Evolutionary conservation across 1,140 invertebrate genomes (phyloP), one percentile per base, ranked within the genome.

Genomic region (Physella acuta): DNA sequence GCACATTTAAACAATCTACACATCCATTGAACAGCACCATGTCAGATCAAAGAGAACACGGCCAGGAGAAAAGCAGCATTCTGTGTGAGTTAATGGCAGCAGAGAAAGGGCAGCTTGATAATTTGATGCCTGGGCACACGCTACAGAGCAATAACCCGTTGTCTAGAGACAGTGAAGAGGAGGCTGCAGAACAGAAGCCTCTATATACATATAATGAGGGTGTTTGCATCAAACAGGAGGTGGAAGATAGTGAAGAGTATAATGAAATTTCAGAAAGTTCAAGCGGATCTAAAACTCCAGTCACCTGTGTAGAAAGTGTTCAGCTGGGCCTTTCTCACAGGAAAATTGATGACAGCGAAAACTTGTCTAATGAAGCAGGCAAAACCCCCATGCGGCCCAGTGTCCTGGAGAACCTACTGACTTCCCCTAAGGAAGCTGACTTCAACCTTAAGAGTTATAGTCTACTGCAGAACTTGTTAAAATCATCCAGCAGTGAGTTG

Each of bases 321-420:
- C 8, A 11, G 39, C 20, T 44, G 53, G 28, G 5, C 5, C 26
- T 2, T 3, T 26, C 28, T 56, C 24, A 1, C 14, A 11, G 26
- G 26, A 28, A 31, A 30, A 26, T 28, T 4, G 53, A 28, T 26
- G 20, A 26, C 4, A 14, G 28, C 2, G 11, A 56, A 31, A 17
- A 4, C 20, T n/a, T n/a, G 26, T 17, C 20, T 16, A 52, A 52
- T 52, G 11, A 11, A 3, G 33, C 26, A 30, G 53, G 33, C 16
- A 33, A 3, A 34, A 3, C 17, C 16, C 5, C 30, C n/a, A 17
- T 33, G 3, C 17, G 30, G 31, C n/a, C 30, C n/a, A 58, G 56
- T 24, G 59, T 61, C 39, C 26, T 61, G n/a, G 34, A 61, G n/a
- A 61, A 30, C 26, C 36, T 61, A 36, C 26, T 61, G 37, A 37